These are phyloP conservation scores for Cephus cinctus DNA, from an alignment of 1,140 invertebrate species.

Conservation along the genomic window DNA sequence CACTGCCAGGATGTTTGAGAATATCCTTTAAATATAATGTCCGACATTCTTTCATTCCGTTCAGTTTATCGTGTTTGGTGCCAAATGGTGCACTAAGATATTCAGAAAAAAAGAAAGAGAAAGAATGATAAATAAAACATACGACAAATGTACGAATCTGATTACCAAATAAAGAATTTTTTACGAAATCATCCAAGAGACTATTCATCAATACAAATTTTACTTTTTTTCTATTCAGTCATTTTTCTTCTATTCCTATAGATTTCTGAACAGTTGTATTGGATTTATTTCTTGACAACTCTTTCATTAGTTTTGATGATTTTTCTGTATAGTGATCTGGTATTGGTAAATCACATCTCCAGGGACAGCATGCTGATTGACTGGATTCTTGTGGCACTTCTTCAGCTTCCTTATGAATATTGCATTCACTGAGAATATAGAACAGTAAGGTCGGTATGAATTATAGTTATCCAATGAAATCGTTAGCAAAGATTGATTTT, in stretches of 20 bases:
- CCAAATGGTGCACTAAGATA: neutral
- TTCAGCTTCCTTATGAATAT: no score
- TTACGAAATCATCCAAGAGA: no score
- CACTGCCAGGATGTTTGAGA: conserved; percentile 26
- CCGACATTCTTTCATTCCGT: conserved; percentile 35
- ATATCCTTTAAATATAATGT: conserved; percentile 24
- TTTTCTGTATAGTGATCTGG: neutral
- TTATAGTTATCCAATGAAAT: no score
- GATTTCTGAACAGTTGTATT: neutral
- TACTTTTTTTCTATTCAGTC: no score
- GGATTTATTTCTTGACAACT: neutral
- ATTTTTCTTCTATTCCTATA: neutral
- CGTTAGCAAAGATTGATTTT: no score
- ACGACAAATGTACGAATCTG: conserved; percentile 37
- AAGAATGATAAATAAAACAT: conserved; percentile 22
- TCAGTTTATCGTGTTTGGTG: conserved; percentile 9
- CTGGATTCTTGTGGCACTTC: no score
- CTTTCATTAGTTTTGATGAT: conserved; percentile 1
- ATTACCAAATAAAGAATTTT: conserved; percentile 46
- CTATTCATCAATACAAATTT: no score
- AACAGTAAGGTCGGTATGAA: no score
- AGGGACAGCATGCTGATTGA: neutral
- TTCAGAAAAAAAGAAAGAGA: neutral
- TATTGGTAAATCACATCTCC: neutral
- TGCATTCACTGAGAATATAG: no score